phyloP scores from a whole-genome alignment of 2,888 invertebrate genomes.

The Trachelus stipa region DNA sequence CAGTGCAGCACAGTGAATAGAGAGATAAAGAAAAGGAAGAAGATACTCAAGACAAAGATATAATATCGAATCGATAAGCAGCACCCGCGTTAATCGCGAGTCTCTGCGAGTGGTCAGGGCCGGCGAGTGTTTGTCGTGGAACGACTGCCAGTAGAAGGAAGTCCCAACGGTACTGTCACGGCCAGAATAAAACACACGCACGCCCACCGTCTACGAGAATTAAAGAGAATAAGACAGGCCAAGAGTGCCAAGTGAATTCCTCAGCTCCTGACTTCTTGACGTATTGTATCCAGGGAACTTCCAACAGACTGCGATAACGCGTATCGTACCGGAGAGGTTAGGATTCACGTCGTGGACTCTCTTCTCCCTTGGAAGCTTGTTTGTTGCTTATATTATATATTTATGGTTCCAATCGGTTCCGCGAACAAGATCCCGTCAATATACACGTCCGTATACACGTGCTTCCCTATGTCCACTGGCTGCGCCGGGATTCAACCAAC shows the following conservation, averaged over 20 bases:
- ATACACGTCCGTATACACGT: constrained; percentile 38
- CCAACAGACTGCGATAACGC: neutral
- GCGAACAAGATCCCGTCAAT: neutral
- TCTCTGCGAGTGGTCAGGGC: neutral
- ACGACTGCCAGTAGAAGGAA: neutral
- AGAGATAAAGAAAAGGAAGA: neutral
- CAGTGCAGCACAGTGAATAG: neutral
- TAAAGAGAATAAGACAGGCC: neutral
- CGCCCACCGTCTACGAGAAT: constrained; percentile 4
- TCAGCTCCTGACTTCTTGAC: neutral
- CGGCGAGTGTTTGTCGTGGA: constrained; percentile 1
- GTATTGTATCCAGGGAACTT: neutral
- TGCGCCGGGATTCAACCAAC: constrained; percentile 54
- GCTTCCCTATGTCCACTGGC: constrained; percentile 36
- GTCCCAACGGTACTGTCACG: neutral
- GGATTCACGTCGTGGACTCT: neutral
- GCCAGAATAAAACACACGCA: neutral
- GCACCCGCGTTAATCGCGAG: constrained; percentile 36
- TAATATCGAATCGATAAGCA: constrained; percentile 42
- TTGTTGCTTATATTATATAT: neutral
- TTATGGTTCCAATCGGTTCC: neutral
- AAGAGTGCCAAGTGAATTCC: neutral
- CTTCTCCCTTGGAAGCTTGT: neutral
- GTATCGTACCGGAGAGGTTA: neutral
- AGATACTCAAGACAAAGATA: neutral